Evolutionary conservation across 2,113 vertebrate genomes (phyloP).

Genomic region (Heterotis niloticus): DNA sequence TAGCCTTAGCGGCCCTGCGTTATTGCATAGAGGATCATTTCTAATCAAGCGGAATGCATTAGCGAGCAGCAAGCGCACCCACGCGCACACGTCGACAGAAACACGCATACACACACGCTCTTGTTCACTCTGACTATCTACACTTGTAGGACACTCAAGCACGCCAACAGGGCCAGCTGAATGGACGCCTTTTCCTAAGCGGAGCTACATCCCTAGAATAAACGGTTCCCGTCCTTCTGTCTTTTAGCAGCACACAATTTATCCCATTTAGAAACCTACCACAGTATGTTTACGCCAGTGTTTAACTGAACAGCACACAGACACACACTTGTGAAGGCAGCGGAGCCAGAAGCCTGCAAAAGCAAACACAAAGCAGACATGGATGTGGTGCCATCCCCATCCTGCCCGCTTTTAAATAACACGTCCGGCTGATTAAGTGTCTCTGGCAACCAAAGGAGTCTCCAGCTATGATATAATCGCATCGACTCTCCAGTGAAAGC

Average conservation of each 20-base stretch:
- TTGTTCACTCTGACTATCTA: too few relatives aligned
- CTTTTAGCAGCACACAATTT: neutral
- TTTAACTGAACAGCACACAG: conserved; percentile 1
- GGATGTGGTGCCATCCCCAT: neutral
- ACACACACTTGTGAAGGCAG: neutral
- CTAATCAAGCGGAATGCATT: too few relatives aligned
- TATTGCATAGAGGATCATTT: neutral
- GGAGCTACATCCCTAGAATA: neutral
- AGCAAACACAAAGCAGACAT: neutral
- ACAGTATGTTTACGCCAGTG: conserved; percentile 3
- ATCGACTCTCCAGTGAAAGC: neutral
- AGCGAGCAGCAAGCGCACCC: neutral
- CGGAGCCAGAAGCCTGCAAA: neutral
- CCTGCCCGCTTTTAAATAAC: conserved; percentile 1
- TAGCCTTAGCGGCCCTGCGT: neutral
- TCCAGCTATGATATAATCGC: conserved; percentile 12
- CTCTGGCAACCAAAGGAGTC: neutral
- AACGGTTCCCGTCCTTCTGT: neutral
- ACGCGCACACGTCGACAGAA: neutral
- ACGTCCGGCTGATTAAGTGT: conserved; percentile 4
- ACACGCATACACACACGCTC: conserved; percentile 2
- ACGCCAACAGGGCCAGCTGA: too few relatives aligned
- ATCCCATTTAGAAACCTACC: neutral
- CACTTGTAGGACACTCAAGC: too few relatives aligned
- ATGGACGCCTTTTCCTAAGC: too few relatives aligned